A percentile compares a stretch with the other conserved stretches of the same genome.
These are phyloP conservation scores for Ophiodon elongatus DNA, from an alignment of 2,113 vertebrate species.

Conservation along the genomic window DNA sequence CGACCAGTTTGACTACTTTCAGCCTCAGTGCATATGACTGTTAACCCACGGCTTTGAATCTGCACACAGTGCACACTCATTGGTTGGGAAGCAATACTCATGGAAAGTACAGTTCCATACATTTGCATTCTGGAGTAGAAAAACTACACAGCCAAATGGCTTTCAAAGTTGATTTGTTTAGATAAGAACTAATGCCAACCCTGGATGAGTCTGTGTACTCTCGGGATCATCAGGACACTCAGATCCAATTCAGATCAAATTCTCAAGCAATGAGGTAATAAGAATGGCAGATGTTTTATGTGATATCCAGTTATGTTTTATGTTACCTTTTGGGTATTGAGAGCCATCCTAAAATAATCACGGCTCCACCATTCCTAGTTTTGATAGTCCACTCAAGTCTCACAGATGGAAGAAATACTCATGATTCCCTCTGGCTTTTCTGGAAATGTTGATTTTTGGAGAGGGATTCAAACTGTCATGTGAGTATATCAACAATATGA, in stretches of 20 bases:
- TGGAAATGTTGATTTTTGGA: not conserved
- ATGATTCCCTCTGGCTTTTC: not conserved
- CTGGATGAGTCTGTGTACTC: not conserved
- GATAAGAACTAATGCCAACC: not conserved
- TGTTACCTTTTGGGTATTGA: not conserved
- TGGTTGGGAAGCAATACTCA: not conserved
- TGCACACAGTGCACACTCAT: not conserved
- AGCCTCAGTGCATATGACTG: not conserved
- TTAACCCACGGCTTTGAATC: slow-evolving; percentile 23
- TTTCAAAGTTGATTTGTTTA: not conserved
- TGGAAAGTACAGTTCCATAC: not conserved
- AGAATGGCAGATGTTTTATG: not conserved
- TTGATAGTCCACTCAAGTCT: not conserved
- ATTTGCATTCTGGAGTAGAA: slow-evolving; percentile 5
- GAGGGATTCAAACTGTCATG: not conserved
- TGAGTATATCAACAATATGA: not conserved
- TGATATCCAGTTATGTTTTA: not conserved
- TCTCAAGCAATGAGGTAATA: not conserved
- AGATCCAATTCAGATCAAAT: not conserved
- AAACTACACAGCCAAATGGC: not conserved
- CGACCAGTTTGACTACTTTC: slow-evolving; percentile 22
- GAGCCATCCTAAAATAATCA: not conserved
- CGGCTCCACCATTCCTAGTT: not conserved
- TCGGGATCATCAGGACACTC: not conserved
- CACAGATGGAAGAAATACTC: not conserved